Conservation (phyloP, 2,797 vertebrate genomes). For the Melanotaenia trifasciata region DNA sequence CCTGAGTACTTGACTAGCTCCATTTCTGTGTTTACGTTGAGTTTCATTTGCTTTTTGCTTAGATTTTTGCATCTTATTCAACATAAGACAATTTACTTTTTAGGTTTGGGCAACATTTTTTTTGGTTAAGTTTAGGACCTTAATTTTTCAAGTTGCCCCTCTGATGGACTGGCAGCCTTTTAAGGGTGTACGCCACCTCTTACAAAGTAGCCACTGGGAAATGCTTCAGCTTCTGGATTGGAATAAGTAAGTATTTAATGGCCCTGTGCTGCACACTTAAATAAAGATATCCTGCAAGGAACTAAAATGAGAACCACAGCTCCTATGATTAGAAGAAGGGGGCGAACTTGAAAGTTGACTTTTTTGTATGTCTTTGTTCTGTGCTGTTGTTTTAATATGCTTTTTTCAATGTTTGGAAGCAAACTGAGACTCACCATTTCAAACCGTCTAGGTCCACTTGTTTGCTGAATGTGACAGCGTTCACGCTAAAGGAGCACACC, state of each 20-base stretch:
- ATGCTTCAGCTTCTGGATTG: too few species aligned
- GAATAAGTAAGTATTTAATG: background rate
- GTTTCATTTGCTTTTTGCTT: background rate
- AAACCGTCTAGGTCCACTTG: background rate
- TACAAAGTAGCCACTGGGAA: too few species aligned
- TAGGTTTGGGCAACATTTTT: background rate
- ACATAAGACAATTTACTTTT: background rate
- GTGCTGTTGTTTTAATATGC: background rate
- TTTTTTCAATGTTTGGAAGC: background rate
- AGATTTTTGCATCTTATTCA: background rate
- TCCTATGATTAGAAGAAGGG: background rate
- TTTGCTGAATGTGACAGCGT: background rate
- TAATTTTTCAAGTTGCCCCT: background rate
- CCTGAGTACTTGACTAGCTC: background rate
- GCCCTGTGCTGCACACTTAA: background rate
- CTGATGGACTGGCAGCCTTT: too few species aligned
- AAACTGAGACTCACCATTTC: background rate
- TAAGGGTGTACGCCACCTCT: too few species aligned
- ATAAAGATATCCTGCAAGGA: background rate
- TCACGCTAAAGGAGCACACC: background rate
- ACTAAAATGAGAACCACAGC: background rate
- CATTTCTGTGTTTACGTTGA: background rate
- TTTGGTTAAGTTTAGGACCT: background rate
- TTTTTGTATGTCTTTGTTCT: background rate
- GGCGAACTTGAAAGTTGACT: too few species aligned